Evolutionary conservation across 2,797 vertebrate genomes (phyloP).

Genomic region (Bryconaethiops microstoma): DNA sequence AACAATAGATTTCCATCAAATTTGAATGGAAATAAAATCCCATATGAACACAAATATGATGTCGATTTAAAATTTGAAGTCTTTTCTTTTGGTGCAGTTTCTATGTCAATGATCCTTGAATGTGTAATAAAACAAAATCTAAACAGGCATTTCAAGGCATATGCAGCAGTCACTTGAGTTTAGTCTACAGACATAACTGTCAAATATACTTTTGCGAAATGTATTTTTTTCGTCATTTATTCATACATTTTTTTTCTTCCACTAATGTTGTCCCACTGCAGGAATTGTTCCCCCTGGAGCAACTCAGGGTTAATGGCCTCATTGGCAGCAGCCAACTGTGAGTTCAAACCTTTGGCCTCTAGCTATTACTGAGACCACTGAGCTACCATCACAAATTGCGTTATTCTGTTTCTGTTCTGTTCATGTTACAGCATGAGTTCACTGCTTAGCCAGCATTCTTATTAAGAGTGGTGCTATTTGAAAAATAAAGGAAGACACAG

Average conservation of each 20-base stretch:
- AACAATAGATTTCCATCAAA: neutral
- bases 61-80: neutral
- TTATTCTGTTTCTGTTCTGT: neutral
- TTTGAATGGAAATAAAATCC: neutral
- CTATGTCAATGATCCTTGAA: neutral
- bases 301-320: constrained; percentile 38
- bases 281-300: constrained; percentile 1
- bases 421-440: neutral
- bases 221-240: neutral
- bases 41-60: neutral
- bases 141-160: neutral
- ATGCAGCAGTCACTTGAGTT: neutral
- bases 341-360: constrained; percentile 3
- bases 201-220: no score
- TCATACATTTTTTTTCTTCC: neutral
- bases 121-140: no score
- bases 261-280: neutral
- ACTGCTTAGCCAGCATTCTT: neutral
- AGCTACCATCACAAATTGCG: constrained; percentile 9
- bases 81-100: neutral
- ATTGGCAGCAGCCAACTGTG: neutral
- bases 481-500: neutral
- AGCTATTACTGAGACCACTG: neutral
- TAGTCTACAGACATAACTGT: no score
- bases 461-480: neutral